A percentile compares a stretch with the other conserved stretches of the same genome.
These are phyloP conservation scores for Geotrypetes seraphini DNA, from an alignment of 2,797 vertebrate species.

Conservation along the genomic window DNA sequence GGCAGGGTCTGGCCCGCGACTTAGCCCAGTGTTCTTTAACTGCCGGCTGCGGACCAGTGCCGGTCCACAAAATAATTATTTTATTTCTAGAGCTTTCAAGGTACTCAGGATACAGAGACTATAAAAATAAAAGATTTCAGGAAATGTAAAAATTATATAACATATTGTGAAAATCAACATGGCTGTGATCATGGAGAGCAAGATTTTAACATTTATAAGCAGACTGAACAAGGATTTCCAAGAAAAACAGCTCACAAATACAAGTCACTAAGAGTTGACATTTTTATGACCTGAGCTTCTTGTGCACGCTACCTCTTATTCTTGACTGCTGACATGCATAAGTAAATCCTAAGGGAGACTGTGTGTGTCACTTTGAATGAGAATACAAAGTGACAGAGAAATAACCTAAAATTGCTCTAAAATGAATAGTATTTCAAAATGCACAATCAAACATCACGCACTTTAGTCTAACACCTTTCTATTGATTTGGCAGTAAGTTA, in stretches of 20 bases:
- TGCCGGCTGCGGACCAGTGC: too few relatives aligned
- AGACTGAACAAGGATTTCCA: too few relatives aligned
- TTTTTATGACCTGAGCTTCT: constrained; percentile 42
- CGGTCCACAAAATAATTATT: too few relatives aligned
- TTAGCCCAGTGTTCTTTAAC: too few relatives aligned
- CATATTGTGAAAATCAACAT: too few relatives aligned
- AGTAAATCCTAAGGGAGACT: constrained; percentile 42
- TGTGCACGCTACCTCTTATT: constrained; percentile 25
- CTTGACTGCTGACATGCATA: constrained; percentile 37
- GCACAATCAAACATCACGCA: constrained; percentile 51
- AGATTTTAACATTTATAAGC: too few relatives aligned
- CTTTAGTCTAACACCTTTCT: constrained; percentile 62
- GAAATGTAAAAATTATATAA: too few relatives aligned
- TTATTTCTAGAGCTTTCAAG: too few relatives aligned
- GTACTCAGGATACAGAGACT: too few relatives aligned
- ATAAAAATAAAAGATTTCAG: too few relatives aligned
- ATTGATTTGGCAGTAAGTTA: constrained; percentile 53
- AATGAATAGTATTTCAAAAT: constrained; percentile 55
- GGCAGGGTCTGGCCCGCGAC: too few relatives aligned
- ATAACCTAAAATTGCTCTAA: constrained; percentile 69
- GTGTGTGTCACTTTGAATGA: constrained; percentile 44
- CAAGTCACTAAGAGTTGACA: constrained; percentile 37
- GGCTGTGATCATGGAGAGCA: too few relatives aligned
- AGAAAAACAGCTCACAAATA: constrained; percentile 25
- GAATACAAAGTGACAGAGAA: constrained; percentile 71